phyloP scores from a whole-genome alignment of 1,140 invertebrate genomes.

The Temnothorax nylanderi region DNA sequence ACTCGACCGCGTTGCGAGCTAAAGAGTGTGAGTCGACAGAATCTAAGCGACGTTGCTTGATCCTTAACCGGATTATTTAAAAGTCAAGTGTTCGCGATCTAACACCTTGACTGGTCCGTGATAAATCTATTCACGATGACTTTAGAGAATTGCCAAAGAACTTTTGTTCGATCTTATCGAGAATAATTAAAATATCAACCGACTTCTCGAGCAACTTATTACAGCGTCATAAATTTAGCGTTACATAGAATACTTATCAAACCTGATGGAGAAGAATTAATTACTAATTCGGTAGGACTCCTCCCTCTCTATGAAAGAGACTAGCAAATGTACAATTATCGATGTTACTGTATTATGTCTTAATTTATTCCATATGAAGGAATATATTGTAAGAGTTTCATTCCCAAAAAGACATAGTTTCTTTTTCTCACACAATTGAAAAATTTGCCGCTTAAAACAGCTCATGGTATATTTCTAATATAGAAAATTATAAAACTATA shows the following conservation, averaged over 20 bases:
- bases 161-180: conserved; percentile 5
- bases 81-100: conserved; percentile 29
- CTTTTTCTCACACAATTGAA: not conserved
- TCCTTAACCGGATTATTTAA: conserved; percentile 31
- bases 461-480: not conserved
- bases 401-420: not conserved
- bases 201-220: conserved; percentile 1
- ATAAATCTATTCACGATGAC: conserved; percentile 35
- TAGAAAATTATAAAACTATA: not conserved
- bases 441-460: not conserved
- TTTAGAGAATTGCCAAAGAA: conserved; percentile 18
- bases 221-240: not conserved
- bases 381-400: not conserved
- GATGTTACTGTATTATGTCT: not conserved
- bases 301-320: not conserved
- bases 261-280: not conserved
- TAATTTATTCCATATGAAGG: not conserved
- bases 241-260: not conserved
- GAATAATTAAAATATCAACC: conserved; percentile 55
- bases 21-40: conserved; percentile 45
- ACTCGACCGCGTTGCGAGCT: not conserved
- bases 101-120: conserved; percentile 23
- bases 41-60: conserved; percentile 17
- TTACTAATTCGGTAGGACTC: not conserved
- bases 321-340: not conserved